Evolutionary conservation across 2,888 invertebrate species (phyloP).

Genomic region (Arctia plantaginis): DNA sequence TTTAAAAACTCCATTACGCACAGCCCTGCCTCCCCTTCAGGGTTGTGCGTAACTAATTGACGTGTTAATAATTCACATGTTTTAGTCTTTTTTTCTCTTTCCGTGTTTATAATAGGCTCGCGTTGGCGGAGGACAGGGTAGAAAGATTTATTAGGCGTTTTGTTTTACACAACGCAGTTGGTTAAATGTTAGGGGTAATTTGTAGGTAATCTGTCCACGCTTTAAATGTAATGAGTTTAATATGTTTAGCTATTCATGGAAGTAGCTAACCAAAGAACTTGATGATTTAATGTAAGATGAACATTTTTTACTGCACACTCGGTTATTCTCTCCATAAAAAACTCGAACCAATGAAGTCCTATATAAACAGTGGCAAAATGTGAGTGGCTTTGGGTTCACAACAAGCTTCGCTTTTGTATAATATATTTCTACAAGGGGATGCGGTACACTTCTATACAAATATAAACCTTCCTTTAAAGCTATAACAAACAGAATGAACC

Average conservation of each 20-base stretch:
- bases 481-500: neutral
- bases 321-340: neutral
- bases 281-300: neutral
- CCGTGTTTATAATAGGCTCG: constrained; percentile 19
- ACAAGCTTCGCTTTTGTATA: too few species aligned
- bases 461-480: neutral
- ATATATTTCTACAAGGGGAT: too few species aligned
- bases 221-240: neutral
- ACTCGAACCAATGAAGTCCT: neutral
- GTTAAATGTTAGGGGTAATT: constrained; percentile 16
- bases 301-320: neutral
- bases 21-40: constrained; percentile 27
- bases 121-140: constrained; percentile 6
- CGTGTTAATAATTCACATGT: constrained; percentile 35
- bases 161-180: constrained; percentile 16
- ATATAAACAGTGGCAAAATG: neutral
- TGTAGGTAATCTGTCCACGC: constrained; percentile 11
- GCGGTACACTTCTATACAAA: neutral
- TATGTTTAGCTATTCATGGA: neutral
- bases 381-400: neutral
- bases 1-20: constrained; percentile 38
- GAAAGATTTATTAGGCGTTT: constrained; percentile 19
- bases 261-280: neutral
- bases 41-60: constrained; percentile 26
- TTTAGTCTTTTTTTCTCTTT: constrained; percentile 26